Base-by-base conservation (phyloP, 2,113 vertebrate species). In the Cottus gobio region DNA sequence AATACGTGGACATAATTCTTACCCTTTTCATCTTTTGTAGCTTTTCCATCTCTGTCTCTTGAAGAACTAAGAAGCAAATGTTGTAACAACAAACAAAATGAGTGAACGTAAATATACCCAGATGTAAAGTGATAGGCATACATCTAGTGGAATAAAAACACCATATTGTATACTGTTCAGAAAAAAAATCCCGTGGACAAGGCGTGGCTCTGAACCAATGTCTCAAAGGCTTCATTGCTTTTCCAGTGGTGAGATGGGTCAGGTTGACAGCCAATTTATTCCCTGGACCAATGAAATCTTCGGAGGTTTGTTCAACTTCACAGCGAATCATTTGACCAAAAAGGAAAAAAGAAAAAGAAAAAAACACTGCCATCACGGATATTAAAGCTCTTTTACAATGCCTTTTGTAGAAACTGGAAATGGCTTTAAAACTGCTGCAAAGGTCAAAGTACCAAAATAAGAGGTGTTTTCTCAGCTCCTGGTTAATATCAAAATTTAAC, bases 261-360 rank as follows among this genome's bases (percentile, higher is more conserved):
- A 97, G 93, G 95, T 96, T 97, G 96, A 96, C 96, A 97, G 97
- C 96, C 94, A 98, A 99, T 96, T 96, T 96, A 96, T 96, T 97
- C 96, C 96, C 96, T 97, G 95, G 96, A 96, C 96, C 97, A 98
- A 97, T 97, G 96, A 97, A 96, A 95, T 97, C 97, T 97, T 99
- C 97, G 95, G 96, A 94, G 96, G 95, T 96, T 95, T 96, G 95
- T 94, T 96, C 97, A 96, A 96, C 97, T 97, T 97, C 96, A 96
- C 95, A 97, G 96, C 91, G 95, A 96, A 94, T 92, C 86, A 87
- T 96, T 96, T 96, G 97, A 95, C 87, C 91, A 93, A 96, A 97
- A 42, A 42, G 6, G 6, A 96, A 75, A 95, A 96, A 94, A 96
- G 95, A 96, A 74, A 95, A 96, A 94, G 96, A 95, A 94, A 96